Conservation (phyloP, 2,113 vertebrate genomes). For the Perognathus longimembris region DNA sequence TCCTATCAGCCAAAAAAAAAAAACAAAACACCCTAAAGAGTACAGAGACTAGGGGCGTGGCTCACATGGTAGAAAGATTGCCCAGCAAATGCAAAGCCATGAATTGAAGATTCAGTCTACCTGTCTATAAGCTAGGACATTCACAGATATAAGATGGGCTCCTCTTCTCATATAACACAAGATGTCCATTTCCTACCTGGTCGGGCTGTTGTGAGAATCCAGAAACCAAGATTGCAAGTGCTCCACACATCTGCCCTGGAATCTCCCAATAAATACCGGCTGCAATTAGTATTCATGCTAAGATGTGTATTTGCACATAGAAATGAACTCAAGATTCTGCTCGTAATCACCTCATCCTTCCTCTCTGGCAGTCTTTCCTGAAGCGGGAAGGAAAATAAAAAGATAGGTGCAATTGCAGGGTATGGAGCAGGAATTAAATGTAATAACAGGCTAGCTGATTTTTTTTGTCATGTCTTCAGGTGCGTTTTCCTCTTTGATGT, state of each 20-base stretch:
- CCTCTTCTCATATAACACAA: too few relatives aligned
- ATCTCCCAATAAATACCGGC: background rate
- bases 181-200: too few relatives aligned
- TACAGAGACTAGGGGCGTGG: too few relatives aligned
- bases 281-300: background rate
- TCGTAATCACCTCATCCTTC: background rate
- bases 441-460: slow-evolving; percentile 17
- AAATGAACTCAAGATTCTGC: slow-evolving; percentile 13
- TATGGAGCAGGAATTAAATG: background rate
- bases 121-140: background rate
- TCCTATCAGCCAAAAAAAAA: too few relatives aligned
- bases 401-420: background rate
- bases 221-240: background rate
- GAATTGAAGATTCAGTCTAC: background rate
- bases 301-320: background rate
- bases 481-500: background rate
- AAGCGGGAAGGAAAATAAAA: background rate
- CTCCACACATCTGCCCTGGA: background rate
- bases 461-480: slow-evolving; percentile 34
- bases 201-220: background rate
- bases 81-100: too few relatives aligned
- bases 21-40: too few relatives aligned
- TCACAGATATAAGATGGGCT: background rate
- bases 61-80: too few relatives aligned
- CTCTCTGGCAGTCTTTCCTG: background rate